A percentile compares a stretch with the other conserved stretches of the same genome.
Evolutionary conservation across 2,888 invertebrate species (phyloP).

Genomic region (Chloroclystis v-ata): DNA sequence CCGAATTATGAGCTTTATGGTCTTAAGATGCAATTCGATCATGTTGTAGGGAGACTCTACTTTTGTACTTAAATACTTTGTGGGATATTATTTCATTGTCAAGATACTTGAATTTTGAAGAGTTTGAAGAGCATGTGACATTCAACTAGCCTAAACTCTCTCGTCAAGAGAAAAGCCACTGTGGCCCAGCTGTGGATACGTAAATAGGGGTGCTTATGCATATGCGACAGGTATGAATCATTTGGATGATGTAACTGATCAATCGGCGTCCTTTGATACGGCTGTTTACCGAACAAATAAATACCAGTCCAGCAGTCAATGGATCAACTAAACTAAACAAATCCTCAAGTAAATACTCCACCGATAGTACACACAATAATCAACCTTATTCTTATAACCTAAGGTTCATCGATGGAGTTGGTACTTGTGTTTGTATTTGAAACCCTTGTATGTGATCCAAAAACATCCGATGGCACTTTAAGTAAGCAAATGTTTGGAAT

Average conservation of each 20-base stretch:
- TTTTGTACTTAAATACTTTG: too few relatives aligned
- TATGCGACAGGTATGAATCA: too few relatives aligned
- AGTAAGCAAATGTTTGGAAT: constrained; percentile 52
- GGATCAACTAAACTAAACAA: constrained; percentile 52
- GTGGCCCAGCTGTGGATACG: too few relatives aligned
- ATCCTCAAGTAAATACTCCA: constrained; percentile 29
- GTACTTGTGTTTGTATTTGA: constrained; percentile 29
- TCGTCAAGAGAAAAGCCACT: too few relatives aligned
- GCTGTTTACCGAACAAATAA: constrained; percentile 54
- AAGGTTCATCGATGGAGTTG: constrained; percentile 23
- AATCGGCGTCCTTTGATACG: constrained; percentile 36
- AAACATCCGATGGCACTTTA: constrained; percentile 62
- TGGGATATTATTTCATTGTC: too few relatives aligned
- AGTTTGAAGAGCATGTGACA: too few relatives aligned
- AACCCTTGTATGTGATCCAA: constrained; percentile 60
- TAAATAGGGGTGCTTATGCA: too few relatives aligned
- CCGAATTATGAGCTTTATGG: neutral
- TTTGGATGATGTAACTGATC: constrained; percentile 40
- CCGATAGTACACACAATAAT: constrained; percentile 1
- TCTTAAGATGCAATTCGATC: neutral
- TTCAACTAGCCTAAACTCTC: too few relatives aligned
- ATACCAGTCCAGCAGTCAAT: constrained; percentile 50
- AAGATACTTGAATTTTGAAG: too few relatives aligned
- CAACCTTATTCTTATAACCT: constrained; percentile 7
- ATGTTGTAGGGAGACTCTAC: too few relatives aligned